These are phyloP conservation scores for Bombus waltoni DNA, from an alignment of 1,140 invertebrate genomes.

Conservation along the genomic window DNA sequence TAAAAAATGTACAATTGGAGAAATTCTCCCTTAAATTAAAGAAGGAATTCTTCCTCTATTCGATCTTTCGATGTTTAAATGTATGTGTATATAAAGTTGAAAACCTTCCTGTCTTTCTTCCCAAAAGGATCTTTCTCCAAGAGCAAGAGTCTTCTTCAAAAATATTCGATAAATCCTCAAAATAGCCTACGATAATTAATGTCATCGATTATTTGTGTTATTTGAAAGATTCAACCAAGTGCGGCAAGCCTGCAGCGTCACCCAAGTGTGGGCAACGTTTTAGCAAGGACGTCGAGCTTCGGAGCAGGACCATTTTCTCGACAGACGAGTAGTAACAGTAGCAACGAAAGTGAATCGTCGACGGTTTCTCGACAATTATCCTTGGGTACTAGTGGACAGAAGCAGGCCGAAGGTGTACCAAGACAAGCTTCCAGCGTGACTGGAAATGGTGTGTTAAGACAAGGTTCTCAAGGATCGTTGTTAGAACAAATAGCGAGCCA, in stretches of 20 bases:
- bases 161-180: background rate
- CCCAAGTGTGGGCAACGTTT: constrained; percentile 85
- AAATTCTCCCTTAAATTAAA: background rate
- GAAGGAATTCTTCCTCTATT: background rate
- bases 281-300: constrained; percentile 86
- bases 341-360: constrained; percentile 38
- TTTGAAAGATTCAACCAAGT: constrained; percentile 78
- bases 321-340: constrained; percentile 71
- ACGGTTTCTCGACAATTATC: constrained; percentile 49
- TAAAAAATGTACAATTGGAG: too few species aligned
- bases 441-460: constrained; percentile 84
- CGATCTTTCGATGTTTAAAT: background rate
- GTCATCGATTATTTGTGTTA: background rate
- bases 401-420: constrained; percentile 61
- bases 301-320: constrained; percentile 71
- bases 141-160: background rate
- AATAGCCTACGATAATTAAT: background rate
- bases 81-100: background rate
- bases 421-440: constrained; percentile 72
- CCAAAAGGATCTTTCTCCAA: background rate
- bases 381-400: constrained; percentile 68
- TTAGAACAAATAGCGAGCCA: constrained; percentile 93
- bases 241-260: constrained; percentile 84
- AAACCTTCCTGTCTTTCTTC: background rate
- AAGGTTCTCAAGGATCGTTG: constrained; percentile 91